These are phyloP conservation scores for Hetaerina titia DNA, from an alignment of 2,888 invertebrate species.

Conservation along the genomic window DNA sequence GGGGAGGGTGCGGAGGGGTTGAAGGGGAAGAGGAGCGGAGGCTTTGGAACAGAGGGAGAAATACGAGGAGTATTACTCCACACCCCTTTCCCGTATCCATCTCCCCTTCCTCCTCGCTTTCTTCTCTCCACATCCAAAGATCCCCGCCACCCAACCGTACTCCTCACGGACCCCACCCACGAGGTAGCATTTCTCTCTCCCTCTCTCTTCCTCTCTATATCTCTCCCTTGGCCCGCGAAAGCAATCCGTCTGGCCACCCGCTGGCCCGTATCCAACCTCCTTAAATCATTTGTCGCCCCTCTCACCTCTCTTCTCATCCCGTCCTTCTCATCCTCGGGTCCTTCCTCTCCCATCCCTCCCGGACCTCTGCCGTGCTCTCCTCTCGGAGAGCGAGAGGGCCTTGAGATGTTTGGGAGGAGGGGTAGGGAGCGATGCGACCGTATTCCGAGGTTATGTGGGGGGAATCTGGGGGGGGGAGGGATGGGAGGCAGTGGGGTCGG, in stretches of 20 bases:
- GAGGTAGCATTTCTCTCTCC: neutral
- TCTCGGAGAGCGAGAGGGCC: too few species aligned
- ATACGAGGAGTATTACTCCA: neutral
- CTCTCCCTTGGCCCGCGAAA: conserved; percentile 13
- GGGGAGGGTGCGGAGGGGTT: neutral
- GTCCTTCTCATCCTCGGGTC: neutral
- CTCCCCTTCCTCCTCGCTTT: neutral
- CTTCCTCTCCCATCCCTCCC: too few species aligned
- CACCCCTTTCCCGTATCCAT: neutral
- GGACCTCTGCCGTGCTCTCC: too few species aligned
- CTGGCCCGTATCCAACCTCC: conserved; percentile 59
- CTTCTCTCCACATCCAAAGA: neutral
- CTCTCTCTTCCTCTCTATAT: neutral
- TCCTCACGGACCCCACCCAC: neutral
- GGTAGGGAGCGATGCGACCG: too few species aligned
- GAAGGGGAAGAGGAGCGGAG: neutral
- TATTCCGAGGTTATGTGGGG: too few species aligned
- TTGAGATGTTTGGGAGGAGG: too few species aligned
- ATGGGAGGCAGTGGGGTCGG: too few species aligned
- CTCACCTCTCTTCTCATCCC: neutral
- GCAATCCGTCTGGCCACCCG: conserved; percentile 54
- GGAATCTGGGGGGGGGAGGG: too few species aligned
- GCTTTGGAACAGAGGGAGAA: neutral
- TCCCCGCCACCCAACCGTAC: neutral
- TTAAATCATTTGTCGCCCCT: conserved; percentile 50